Evolutionary conservation across 2,113 vertebrate genomes (phyloP).

Genomic region (Cinclus cinclus): DNA sequence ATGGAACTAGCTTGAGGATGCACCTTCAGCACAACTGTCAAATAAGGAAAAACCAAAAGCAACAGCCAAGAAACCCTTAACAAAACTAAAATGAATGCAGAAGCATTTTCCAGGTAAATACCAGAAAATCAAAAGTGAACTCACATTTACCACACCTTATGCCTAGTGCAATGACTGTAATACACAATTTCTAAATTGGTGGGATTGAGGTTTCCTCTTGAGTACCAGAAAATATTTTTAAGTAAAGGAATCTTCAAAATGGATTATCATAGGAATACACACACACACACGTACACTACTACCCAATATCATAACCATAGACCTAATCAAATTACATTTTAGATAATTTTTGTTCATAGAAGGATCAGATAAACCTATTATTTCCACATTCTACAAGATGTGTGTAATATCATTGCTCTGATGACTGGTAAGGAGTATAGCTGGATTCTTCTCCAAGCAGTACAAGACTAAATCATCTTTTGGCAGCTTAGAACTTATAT

Average conservation of each 20-base stretch:
- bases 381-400: not conserved
- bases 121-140: not conserved
- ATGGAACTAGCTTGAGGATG: not conserved
- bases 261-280: not conserved
- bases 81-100: not conserved
- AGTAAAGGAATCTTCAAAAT: not conserved
- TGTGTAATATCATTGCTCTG: not conserved
- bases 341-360: not conserved
- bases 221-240: not conserved
- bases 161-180: not conserved
- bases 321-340: not conserved
- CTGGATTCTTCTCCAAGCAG: not conserved
- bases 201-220: not conserved
- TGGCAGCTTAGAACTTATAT: not conserved
- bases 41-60: not conserved
- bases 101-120: not conserved
- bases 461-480: not conserved
- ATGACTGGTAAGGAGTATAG: not conserved
- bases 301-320: not conserved
- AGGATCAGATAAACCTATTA: not conserved
- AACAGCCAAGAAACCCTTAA: not conserved
- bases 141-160: not conserved
- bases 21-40: not conserved
- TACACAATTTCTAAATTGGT: not conserved
- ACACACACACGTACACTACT: not conserved